These are phyloP conservation scores for Cyclura pinguis DNA, from an alignment of 2,797 vertebrate genomes.

Conservation along the genomic window DNA sequence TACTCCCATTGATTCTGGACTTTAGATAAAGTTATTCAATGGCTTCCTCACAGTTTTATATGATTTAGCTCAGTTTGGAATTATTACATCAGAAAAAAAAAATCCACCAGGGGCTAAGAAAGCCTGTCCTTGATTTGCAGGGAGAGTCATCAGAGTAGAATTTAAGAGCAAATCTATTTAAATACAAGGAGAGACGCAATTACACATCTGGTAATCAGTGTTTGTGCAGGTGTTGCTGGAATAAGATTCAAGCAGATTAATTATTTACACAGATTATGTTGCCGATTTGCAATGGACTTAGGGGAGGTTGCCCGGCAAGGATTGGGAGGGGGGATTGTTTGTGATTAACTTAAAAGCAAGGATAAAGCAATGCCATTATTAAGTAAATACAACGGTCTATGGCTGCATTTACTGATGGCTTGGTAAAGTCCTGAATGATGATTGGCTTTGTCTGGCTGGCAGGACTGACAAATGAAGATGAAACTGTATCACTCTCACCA, in stretches of 20 bases:
- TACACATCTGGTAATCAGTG: constrained; percentile 71
- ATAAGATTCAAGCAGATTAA: constrained; percentile 72
- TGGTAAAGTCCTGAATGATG: constrained; percentile 45
- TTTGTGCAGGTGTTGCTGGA: constrained; percentile 71
- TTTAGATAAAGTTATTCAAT: constrained; percentile 32
- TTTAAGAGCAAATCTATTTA: constrained; percentile 65
- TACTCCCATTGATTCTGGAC: background rate
- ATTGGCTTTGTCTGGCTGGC: constrained; percentile 41
- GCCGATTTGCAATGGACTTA: constrained; percentile 67
- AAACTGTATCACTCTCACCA: background rate
- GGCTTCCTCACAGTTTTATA: background rate
- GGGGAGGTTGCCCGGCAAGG: constrained; percentile 63
- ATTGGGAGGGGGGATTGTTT: constrained; percentile 53
- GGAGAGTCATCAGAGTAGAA: constrained; percentile 9
- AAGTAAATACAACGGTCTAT: constrained; percentile 62
- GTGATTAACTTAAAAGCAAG: constrained; percentile 76
- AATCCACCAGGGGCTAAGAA: constrained; percentile 42
- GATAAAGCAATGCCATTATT: constrained; percentile 68
- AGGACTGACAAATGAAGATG: background rate
- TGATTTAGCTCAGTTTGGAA: constrained; percentile 27
- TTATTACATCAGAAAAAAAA: background rate
- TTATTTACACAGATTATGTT: constrained; percentile 74
- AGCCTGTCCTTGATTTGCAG: constrained; percentile 11
- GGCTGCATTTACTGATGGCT: constrained; percentile 62
- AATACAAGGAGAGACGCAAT: constrained; percentile 66